phyloP scores from a whole-genome alignment of 2,888 invertebrate species.

The Heliconius charithonia region DNA sequence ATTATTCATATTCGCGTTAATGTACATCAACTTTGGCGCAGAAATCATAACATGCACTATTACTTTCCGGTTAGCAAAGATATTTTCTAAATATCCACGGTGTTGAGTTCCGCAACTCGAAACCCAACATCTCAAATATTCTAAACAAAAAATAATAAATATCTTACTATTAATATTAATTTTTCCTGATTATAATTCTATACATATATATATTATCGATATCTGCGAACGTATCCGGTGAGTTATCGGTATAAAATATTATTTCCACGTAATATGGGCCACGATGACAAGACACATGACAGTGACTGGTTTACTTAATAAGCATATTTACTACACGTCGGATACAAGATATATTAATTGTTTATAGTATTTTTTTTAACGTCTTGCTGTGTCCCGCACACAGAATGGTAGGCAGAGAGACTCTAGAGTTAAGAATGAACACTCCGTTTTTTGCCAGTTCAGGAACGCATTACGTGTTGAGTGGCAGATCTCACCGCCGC shows the following conservation, averaged over 20 bases:
- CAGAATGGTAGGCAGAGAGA: background rate
- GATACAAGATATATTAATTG: background rate
- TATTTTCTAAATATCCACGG: background rate
- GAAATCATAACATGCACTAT: too few relatives aligned
- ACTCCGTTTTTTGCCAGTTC: background rate
- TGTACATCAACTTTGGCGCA: too few relatives aligned
- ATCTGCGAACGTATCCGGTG: conserved; percentile 15
- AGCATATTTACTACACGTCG: conserved; percentile 1
- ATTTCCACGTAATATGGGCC: conserved; percentile 19
- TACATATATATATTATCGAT: conserved; percentile 15
- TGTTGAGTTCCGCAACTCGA: background rate
- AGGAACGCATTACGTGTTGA: background rate
- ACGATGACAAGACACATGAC: background rate
- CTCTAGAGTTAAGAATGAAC: background rate
- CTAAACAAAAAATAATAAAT: background rate
- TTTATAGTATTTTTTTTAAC: background rate
- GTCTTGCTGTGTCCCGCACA: background rate
- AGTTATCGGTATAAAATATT: conserved; percentile 20
- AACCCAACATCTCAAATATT: background rate
- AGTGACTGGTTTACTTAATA: conserved; percentile 15
- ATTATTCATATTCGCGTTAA: too few relatives aligned
- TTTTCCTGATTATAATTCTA: background rate
- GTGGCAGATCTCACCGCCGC: background rate
- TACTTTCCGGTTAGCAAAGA: background rate
- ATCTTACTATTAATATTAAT: background rate